Conservation (phyloP, 2,888 invertebrate species). For the Melieria picta region DNA sequence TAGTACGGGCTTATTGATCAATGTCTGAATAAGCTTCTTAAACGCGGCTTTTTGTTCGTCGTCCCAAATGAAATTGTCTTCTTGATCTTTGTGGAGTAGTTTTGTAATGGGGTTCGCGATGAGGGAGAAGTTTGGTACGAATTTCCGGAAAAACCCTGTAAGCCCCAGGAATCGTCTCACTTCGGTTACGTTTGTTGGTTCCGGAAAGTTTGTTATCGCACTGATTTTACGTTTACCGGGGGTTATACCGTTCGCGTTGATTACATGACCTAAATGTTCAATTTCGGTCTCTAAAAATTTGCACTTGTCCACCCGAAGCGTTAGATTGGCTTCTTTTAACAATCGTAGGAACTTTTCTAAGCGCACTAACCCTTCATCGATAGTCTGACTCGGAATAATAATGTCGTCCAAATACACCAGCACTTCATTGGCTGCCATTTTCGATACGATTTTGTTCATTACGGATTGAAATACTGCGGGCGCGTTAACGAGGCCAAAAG, state of each 20-base stretch:
- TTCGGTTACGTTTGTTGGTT: slow-evolving; percentile 23
- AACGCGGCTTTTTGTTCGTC: too few relatives aligned
- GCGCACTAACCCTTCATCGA: slow-evolving; percentile 32
- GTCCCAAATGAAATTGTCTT: too few relatives aligned
- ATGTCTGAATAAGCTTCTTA: not conserved
- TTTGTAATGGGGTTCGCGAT: slow-evolving; percentile 40
- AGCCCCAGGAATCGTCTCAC: slow-evolving; percentile 28
- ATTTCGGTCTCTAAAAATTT: slow-evolving; percentile 39
- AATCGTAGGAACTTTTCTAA: slow-evolving; percentile 35
- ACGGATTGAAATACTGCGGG: slow-evolving; percentile 34
- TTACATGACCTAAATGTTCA: slow-evolving; percentile 36
- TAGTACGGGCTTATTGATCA: not conserved
- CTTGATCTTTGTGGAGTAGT: too few relatives aligned
- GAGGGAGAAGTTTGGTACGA: slow-evolving; percentile 25
- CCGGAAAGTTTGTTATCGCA: slow-evolving; percentile 24
- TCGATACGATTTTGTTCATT: slow-evolving; percentile 29
- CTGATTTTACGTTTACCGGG: slow-evolving; percentile 30
- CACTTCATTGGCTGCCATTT: slow-evolving; percentile 31
- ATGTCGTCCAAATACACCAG: slow-evolving; percentile 40
- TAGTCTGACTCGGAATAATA: slow-evolving; percentile 36
- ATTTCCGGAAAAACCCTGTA: slow-evolving; percentile 31
- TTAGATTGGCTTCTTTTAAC: slow-evolving; percentile 35
- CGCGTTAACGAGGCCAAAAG: slow-evolving; percentile 42
- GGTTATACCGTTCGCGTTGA: slow-evolving; percentile 37
- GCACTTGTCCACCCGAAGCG: slow-evolving; percentile 40